Evolutionary conservation across 2,797 vertebrate genomes (phyloP), one percentile per base, ranked within the genome.

Genomic region (Astyanax mexicanus): DNA sequence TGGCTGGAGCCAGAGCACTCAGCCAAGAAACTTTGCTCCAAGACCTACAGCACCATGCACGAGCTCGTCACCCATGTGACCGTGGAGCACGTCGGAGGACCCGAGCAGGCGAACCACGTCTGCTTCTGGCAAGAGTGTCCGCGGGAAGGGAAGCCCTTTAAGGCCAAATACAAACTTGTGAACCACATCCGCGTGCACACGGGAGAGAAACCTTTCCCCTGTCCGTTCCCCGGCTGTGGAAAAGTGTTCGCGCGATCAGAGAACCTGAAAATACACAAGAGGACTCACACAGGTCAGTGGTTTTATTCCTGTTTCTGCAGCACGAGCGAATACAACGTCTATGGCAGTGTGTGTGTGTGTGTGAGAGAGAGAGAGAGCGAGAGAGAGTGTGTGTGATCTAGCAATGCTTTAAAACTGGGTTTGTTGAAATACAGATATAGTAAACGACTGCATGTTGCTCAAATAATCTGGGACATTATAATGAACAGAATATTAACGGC

Each of bases 111-210:
- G 86, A 97, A 95, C 87, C 97, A 98, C 85, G 94, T 98, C 78
- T 98, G 97, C 85, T 97, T 96, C 91, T 98, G 97, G 97, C 97
- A 99, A 95, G 97, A 98, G 85, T 99, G 97, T 94, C 95, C 94
- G 7, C 90, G 97, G 83, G 95, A 98, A 93, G 97, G 97, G 82
- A 98, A 98, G 80, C 96, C 97, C 57, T 99, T 98, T 92, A 99
- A 99, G 94, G 97, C 97, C 90, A 99, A 99, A 92, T 99, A 99
- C 83, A 99, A 98, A 94, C 97, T 98, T 86, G 97, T 99, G 83
- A 99, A 99, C 93, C 97, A 99, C 90, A 98, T 99, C 90, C 93
- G 97, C 82, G 97, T 98, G 84, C 97, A 99, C 93, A 99, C 97
- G 84, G 97, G 97, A 81, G 97, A 99, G 92, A 99, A 99, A 84